Conservation (phyloP, 2,797 vertebrate species). For the Bradypodion pumilum region DNA sequence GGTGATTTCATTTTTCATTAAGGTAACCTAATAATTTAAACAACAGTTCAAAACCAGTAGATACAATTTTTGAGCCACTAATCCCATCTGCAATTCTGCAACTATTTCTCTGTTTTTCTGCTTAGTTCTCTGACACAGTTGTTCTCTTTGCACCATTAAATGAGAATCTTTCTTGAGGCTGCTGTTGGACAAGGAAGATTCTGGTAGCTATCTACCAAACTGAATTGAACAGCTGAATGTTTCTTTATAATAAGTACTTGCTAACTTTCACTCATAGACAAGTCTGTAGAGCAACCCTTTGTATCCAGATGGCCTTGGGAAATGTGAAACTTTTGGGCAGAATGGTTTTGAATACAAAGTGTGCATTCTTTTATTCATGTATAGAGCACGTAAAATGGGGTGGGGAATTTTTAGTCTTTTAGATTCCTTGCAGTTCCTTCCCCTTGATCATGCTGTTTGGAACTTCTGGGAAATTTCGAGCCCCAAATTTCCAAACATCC, state of each 20-base stretch:
- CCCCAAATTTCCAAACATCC: neutral
- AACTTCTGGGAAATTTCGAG: neutral
- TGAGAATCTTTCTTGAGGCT: neutral
- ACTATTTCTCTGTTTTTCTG: slow-evolving; percentile 49
- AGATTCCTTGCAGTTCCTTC: neutral
- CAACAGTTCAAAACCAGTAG: slow-evolving; percentile 43
- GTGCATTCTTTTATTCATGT: neutral
- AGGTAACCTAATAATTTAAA: slow-evolving; percentile 48
- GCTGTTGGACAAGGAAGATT: neutral
- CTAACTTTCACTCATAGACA: neutral
- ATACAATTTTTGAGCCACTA: slow-evolving; percentile 35
- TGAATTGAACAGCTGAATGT: neutral
- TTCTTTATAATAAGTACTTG: neutral
- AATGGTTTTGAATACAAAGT: neutral
- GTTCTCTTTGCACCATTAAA: neutral
- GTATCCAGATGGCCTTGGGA: neutral
- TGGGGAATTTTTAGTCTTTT: neutral
- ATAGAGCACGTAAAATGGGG: neutral
- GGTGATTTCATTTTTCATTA: slow-evolving; percentile 41
- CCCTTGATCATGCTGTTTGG: neutral
- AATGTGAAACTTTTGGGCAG: neutral
- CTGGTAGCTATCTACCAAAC: neutral
- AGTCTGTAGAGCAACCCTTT: neutral
- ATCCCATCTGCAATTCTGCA: neutral
- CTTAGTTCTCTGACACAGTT: slow-evolving; percentile 40